These are phyloP conservation scores for Montipora efflorescens DNA, from an alignment of 64 coral and sea anemone genomes.

Conservation along the genomic window DNA sequence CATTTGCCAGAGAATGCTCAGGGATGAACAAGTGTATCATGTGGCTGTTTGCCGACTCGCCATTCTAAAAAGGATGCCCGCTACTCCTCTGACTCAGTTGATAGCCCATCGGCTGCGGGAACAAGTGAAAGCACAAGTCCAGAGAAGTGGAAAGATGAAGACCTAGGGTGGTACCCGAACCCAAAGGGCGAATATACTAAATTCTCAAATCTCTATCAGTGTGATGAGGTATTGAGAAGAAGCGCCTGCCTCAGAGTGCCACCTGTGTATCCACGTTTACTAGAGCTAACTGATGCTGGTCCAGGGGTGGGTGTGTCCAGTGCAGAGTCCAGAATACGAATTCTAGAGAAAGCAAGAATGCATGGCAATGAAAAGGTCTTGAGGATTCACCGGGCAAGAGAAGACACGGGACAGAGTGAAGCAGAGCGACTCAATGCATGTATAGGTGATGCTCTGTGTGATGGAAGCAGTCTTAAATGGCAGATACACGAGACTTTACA, in stretches of 20 bases:
- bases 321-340: constrained; percentile 63
- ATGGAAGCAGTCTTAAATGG: constrained; percentile 66
- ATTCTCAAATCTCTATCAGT: constrained; percentile 29
- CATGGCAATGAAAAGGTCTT: constrained; percentile 65
- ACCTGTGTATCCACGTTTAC: constrained; percentile 64
- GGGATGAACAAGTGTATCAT: constrained; percentile 37
- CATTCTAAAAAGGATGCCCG: too few relatives aligned
- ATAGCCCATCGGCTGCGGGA: too few relatives aligned
- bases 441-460: constrained; percentile 61
- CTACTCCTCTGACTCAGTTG: too few relatives aligned
- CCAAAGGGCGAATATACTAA: too few relatives aligned
- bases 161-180: too few relatives aligned
- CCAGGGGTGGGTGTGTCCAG: constrained; percentile 63
- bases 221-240: constrained; percentile 54
- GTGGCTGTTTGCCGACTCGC: not conserved
- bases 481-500: constrained; percentile 59
- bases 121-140: too few relatives aligned
- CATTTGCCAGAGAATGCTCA: constrained; percentile 43
- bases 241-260: constrained; percentile 60
- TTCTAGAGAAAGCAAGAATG: constrained; percentile 70
- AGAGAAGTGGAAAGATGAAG: too few relatives aligned
- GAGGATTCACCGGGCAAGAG: constrained; percentile 69
- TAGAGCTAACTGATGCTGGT: constrained; percentile 75
- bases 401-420: constrained; percentile 68
- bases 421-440: constrained; percentile 66